Percentiles rank a stretch among this genome's conserved stretches.
Evolutionary conservation across 2,113 vertebrate genomes (phyloP).

Genomic region (Neotragus moschatus): DNA sequence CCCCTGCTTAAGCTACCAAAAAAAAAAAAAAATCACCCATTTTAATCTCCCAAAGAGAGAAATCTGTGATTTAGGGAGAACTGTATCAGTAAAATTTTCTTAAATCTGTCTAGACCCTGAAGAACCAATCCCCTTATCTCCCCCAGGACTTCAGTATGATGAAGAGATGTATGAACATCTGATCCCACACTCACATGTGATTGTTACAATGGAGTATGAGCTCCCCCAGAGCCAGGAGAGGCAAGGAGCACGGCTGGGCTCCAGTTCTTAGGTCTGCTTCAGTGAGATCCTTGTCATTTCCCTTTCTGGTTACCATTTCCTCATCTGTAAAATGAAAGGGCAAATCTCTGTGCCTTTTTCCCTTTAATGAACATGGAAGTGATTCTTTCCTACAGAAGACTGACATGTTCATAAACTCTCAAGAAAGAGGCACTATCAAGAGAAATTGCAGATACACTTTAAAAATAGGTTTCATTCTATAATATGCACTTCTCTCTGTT

Average conservation of each 20-base stretch:
- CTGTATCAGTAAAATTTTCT: not conserved
- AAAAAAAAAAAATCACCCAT: not conserved
- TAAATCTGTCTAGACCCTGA: not conserved
- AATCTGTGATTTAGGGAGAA: not conserved
- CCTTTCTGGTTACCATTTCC: not conserved
- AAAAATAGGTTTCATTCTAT: not conserved
- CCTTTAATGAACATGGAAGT: not conserved
- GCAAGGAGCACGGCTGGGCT: not conserved
- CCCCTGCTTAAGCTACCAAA: not conserved
- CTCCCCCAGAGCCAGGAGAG: not conserved
- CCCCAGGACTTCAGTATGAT: not conserved
- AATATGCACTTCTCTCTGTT: not conserved
- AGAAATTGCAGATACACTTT: not conserved
- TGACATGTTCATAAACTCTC: not conserved
- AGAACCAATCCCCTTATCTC: not conserved
- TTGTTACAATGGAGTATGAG: not conserved
- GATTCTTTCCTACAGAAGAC: not conserved
- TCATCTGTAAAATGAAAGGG: conserved; percentile 5
- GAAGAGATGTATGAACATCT: not conserved
- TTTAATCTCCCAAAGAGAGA: not conserved
- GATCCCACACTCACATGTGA: not conserved
- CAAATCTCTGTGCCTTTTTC: not conserved
- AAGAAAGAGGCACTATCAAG: not conserved
- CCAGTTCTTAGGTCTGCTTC: not conserved
- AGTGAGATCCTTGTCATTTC: not conserved